Evolutionary conservation across 2,888 invertebrate species (phyloP), one percentile per base, ranked within the genome.

Genomic region (Cremastinae sp.): DNA sequence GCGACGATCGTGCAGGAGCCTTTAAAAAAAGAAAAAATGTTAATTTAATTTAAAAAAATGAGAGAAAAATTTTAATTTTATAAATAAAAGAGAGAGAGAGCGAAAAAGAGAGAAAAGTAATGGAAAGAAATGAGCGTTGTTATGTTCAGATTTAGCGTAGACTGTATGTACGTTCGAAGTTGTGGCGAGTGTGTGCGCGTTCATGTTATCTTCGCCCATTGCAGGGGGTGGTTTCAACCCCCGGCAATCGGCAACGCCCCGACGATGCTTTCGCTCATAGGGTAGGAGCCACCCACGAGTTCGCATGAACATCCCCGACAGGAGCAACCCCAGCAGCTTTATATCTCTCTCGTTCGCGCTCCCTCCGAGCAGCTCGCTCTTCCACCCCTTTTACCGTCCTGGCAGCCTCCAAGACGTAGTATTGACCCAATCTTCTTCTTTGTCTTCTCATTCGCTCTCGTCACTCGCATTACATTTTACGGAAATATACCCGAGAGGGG

Each of bases 401-500:
- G 43, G 8, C 36, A 18, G 34, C 66, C 45, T 56, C 66, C 20
- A 8, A 28, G 18, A 54, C 70, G 49, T 38, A 66, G 75, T 75
- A 75, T 75, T 71, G 75, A 75, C 71, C 75, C 75, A 75, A 72
- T 72, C 75, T 75, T 71, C 66, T 41, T 75, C 75, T 66, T 68
- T 66, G 53, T 70, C 75, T 45, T 66, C 56, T 5, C 20, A 47
- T 38, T 74, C 47, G 66, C 43, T 62, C 71, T 75, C 75, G 62
- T 75, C 71, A 58, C 62, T 20, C 61, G 58, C 53, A 10, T 49
- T 58, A 41, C 61, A 43, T 51, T 12, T 36, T 43, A 36, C 53
- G 14, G 28, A 58, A 36, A n/a, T 45, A n/a, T 38, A 22, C 22
- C 47, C 1, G 45, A 51, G 10, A 47, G 54, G 12, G 14, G 34